Evolutionary conservation across 1,140 invertebrate species (phyloP).

Genomic region (Galleria mellonella): DNA sequence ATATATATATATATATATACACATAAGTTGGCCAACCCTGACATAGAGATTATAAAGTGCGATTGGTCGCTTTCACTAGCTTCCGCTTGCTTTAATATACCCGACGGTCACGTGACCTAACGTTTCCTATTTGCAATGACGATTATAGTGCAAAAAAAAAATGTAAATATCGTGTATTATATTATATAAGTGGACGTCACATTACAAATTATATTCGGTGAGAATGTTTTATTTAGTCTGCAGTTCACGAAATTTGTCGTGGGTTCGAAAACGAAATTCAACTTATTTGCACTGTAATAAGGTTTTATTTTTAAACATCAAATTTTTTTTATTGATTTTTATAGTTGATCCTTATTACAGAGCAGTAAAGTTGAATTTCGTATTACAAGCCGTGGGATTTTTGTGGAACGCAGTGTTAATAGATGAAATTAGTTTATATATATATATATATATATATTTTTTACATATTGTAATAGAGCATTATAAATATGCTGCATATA

Average conservation of each 20-base stretch:
- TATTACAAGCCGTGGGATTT: too few species aligned
- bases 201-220: too few species aligned
- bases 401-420: not conserved
- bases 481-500: conserved; percentile 14
- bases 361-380: too few species aligned
- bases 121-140: conserved; percentile 24
- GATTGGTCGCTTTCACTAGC: too few species aligned
- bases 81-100: not conserved
- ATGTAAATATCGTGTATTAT: conserved; percentile 51
- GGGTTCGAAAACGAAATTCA: too few species aligned
- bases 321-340: too few species aligned
- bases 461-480: not conserved
- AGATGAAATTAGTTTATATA: not conserved
- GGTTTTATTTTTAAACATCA: too few species aligned
- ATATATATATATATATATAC: not conserved
- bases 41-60: not conserved
- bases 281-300: too few species aligned
- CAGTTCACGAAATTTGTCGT: too few species aligned
- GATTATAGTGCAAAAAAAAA: conserved; percentile 19
- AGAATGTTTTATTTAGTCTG: not conserved
- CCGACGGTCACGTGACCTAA: not conserved
- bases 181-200: conserved; percentile 17
- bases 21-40: not conserved
- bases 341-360: too few species aligned
- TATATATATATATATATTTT: too few species aligned